Conservation (phyloP, 2,888 invertebrate genomes). For the Siphlonurus alternatus region DNA sequence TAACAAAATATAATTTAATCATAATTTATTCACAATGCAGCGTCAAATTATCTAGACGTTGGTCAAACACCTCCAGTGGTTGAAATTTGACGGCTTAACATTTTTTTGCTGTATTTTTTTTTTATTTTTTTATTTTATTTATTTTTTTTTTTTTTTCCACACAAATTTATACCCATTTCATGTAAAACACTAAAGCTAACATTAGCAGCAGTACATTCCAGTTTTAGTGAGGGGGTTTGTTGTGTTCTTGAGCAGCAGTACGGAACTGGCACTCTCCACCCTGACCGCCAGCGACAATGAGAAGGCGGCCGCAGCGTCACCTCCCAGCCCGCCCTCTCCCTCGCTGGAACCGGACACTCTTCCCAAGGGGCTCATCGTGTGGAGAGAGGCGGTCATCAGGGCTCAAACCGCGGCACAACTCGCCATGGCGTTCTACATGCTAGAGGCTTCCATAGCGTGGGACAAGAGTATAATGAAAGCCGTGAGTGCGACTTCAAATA, state of each 20-base stretch:
- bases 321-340: neutral
- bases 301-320: neutral
- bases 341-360: slow-evolving; percentile 33
- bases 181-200: too few relatives aligned
- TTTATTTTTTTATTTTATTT: too few relatives aligned
- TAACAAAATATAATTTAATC: too few relatives aligned
- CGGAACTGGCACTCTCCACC: neutral
- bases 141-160: too few relatives aligned
- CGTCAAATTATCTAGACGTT: too few relatives aligned
- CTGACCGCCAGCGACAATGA: neutral
- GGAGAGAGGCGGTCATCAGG: slow-evolving; percentile 77
- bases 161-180: too few relatives aligned
- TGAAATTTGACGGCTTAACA: too few relatives aligned
- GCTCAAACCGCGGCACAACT: slow-evolving; percentile 80
- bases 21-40: too few relatives aligned
- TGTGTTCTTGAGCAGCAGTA: neutral
- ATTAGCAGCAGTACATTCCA: too few relatives aligned
- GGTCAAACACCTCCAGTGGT: too few relatives aligned
- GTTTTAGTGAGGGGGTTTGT: too few relatives aligned
- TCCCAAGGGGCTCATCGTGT: slow-evolving; percentile 61
- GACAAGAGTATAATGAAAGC: slow-evolving; percentile 99
- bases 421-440: slow-evolving; percentile 72
- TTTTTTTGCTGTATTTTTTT: too few relatives aligned
- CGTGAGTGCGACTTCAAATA: slow-evolving; percentile 42
- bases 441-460: slow-evolving; percentile 92